Percentiles rank a stretch among this genome's conserved stretches.
Evolutionary conservation across 2,888 invertebrate species (phyloP).

Genomic region (Hypena proboscidalis): DNA sequence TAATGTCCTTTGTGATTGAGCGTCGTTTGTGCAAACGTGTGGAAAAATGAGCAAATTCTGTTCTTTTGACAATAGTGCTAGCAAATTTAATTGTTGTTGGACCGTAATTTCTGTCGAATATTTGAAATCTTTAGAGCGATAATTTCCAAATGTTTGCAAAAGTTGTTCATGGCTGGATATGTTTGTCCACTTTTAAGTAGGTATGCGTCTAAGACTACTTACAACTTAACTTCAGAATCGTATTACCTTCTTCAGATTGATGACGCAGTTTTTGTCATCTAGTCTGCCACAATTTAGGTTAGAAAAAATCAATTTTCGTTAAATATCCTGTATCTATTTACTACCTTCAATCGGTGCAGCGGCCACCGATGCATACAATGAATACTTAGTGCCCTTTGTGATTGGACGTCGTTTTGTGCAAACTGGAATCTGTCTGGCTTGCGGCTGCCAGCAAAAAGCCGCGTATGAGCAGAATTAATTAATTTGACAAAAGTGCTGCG

Average conservation of each 20-base stretch:
- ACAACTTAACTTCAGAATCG: too few species aligned
- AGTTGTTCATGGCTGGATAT: too few species aligned
- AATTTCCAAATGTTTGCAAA: too few species aligned
- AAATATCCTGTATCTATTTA: conserved; percentile 65
- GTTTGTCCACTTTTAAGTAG: too few species aligned
- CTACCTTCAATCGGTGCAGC: conserved; percentile 63
- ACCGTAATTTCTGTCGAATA: too few species aligned
- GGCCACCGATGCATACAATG: conserved; percentile 70
- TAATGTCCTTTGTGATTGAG: conserved; percentile 59
- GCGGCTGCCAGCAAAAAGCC: conserved; percentile 29
- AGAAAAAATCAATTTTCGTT: conserved; percentile 78
- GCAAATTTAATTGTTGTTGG: too few species aligned
- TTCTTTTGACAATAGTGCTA: too few species aligned
- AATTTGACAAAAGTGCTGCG: conserved; percentile 15
- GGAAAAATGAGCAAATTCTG: too few species aligned
- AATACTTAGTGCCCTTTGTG: conserved; percentile 69
- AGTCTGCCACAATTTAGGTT: conserved; percentile 62
- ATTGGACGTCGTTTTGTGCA: conserved; percentile 46
- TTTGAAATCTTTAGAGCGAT: too few species aligned
- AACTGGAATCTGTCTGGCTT: conserved; percentile 45
- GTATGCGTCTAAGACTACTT: too few species aligned
- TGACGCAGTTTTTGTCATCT: too few species aligned
- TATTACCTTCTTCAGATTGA: too few species aligned
- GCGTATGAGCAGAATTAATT: conserved; percentile 18
- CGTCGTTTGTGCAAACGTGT: conserved; percentile 53